These are phyloP conservation scores for Mesocricetus auratus DNA, from an alignment of 2,113 vertebrate species.

Conservation along the genomic window DNA sequence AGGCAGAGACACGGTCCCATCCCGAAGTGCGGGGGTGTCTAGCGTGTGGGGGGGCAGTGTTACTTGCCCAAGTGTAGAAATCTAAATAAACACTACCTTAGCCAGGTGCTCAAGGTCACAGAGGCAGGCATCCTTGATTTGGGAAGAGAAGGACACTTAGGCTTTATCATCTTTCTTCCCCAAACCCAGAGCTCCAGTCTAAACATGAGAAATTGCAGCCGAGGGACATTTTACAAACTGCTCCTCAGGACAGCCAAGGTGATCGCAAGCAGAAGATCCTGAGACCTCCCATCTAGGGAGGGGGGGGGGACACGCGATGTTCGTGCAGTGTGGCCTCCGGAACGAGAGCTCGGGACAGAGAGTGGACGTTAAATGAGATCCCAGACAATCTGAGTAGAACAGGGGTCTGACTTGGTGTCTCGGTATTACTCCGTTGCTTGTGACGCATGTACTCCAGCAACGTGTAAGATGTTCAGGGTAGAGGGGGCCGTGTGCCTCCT, in stretches of 20 bases:
- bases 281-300: not conserved
- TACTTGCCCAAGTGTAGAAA: too few species aligned
- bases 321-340: accelerated
- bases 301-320: not conserved
- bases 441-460: not conserved
- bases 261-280: not conserved
- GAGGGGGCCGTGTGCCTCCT: not conserved
- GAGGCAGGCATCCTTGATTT: not conserved
- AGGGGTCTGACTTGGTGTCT: not conserved
- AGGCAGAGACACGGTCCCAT: not conserved
- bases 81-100: not conserved
- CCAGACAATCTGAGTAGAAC: not conserved
- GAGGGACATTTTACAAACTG: not conserved
- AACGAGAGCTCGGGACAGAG: not conserved
- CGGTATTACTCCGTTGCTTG: not conserved
- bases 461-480: not conserved
- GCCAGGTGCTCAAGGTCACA: not conserved
- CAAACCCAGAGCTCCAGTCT: not conserved
- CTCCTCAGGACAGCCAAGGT: not conserved
- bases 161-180: not conserved
- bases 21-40: accelerated
- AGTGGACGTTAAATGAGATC: not conserved
- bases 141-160: not conserved
- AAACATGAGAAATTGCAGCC: not conserved
- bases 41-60: accelerated